A percentile compares a stretch with the other conserved stretches of the same genome.
phyloP scores from a whole-genome alignment of 2,113 vertebrate species.

The Telmatochromis brichardi region DNA sequence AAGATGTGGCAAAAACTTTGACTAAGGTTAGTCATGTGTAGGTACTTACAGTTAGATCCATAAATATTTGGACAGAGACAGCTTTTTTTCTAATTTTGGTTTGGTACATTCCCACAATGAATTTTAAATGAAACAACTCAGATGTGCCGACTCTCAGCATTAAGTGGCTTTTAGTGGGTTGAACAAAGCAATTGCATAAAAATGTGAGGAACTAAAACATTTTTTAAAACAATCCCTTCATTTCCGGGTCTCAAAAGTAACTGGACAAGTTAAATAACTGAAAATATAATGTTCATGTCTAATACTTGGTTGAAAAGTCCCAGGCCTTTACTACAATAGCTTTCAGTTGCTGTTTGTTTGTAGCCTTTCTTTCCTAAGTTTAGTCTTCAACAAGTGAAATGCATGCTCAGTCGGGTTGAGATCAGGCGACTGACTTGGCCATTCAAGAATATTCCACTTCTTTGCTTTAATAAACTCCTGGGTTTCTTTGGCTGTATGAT shows the following conservation, averaged over 20 bases:
- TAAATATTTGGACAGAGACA: neutral
- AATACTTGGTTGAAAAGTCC: neutral
- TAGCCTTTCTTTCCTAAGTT: fast-evolving
- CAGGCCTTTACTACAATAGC: neutral
- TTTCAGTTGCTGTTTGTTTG: neutral
- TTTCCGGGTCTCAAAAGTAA: neutral
- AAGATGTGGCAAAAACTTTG: neutral
- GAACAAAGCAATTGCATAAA: neutral
- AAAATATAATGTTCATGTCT: neutral
- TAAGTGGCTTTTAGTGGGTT: neutral
- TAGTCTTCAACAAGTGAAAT: neutral
- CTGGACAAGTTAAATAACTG: neutral
- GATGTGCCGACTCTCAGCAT: neutral
- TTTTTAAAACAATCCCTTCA: neutral
- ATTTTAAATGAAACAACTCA: neutral
- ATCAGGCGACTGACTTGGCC: neutral
- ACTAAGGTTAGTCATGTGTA: neutral
- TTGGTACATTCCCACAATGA: neutral
- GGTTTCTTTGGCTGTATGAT: neutral
- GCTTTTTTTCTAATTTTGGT: neutral
- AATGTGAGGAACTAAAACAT: neutral
- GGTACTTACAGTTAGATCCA: neutral
- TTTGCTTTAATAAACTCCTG: neutral
- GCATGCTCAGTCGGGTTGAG: neutral
- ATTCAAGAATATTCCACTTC: neutral